Base-by-base conservation (phyloP, 1,140 invertebrate species). In the Trichomalopsis sarcophagae region DNA sequence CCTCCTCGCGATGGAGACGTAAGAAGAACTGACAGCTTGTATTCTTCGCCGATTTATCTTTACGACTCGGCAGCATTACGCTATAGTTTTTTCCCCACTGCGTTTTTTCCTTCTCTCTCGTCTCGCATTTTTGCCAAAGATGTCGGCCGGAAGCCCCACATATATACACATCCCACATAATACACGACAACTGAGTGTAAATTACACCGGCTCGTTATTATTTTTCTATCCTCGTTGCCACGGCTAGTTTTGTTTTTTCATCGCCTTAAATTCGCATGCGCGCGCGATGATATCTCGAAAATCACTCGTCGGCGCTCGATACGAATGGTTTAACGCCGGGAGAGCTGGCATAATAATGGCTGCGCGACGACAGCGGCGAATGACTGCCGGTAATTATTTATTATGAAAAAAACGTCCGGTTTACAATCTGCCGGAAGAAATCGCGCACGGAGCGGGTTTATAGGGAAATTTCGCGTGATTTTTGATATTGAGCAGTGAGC, bases 401-500 rank as follows among this genome's bases (percentile, higher is more conserved):
- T 69, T 69, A 73, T 40, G 14, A 71, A n/a, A 55, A 82, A 82
- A 82, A 55, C 7, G 21, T 21, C 55, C n/a, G 50, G 11, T 74
- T 81, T 50, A 73, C 47, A 87, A 79, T 84, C 40, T n/a, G 74
- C 62, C 21, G 50, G 14, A 62, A 75, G 23, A 76, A 75, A 74
- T 36, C 47, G 78, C 36, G 69, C 68, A 6, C 21, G 17, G 4
- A 3, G 21, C 21, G 7, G 17, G 84, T 55, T 73, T 78, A 73
- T 23, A 44, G 23, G 71, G 0, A 23, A 68, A 81, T 78, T 68
- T 73, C 76, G 40, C 69, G 55, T n/a, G 44, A 86, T 21, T 77
- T 81, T 74, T 74, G 81, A 77, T 79, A 74, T 85, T 77, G 82
- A 88, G 13, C 86, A 86, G 86, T 85, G 84, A 75, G 74, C 87